A percentile compares a stretch with the other conserved stretches of the same genome.
These are phyloP conservation scores for Alsophila aescularia DNA, from an alignment of 2,888 invertebrate genomes.

Conservation along the genomic window DNA sequence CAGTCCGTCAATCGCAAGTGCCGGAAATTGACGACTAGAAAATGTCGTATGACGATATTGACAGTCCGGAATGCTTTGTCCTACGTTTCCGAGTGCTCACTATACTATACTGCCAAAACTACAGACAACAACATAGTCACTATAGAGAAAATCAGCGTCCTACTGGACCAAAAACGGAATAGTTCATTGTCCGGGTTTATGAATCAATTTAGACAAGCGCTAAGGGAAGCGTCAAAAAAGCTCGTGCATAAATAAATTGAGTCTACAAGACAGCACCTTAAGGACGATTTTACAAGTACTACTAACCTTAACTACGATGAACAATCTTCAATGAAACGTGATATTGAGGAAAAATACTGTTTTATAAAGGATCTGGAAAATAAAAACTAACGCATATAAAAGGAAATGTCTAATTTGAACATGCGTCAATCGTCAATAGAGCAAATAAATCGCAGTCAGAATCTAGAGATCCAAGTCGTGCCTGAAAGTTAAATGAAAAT, in stretches of 20 bases:
- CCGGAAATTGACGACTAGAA: no score
- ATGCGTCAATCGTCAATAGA: slow-evolving; percentile 5
- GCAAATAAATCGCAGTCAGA: slow-evolving; percentile 6
- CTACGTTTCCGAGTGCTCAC: no score
- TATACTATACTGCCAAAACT: no score
- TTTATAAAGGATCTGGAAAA: background rate
- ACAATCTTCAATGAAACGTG: background rate
- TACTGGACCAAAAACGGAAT: slow-evolving; percentile 2
- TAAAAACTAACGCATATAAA: background rate
- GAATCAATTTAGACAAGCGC: background rate
- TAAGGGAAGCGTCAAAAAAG: background rate
- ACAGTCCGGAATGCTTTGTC: no score
- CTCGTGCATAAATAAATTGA: background rate
- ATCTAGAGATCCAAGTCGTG: slow-evolving; percentile 15
- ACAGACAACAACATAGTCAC: background rate
- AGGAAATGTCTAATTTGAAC: background rate
- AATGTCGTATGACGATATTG: no score
- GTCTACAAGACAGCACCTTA: background rate
- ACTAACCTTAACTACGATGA: slow-evolving; percentile 3
- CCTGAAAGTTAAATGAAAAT: background rate
- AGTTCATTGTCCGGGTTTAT: background rate
- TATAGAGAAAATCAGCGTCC: slow-evolving; percentile 4
- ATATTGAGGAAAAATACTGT: background rate
- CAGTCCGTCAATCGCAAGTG: no score
- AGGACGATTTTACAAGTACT: slow-evolving; percentile 3